Evolutionary conservation across 2,113 vertebrate genomes (phyloP), one percentile per base, ranked within the genome.

Genomic region (Phyllostomus discolor): DNA sequence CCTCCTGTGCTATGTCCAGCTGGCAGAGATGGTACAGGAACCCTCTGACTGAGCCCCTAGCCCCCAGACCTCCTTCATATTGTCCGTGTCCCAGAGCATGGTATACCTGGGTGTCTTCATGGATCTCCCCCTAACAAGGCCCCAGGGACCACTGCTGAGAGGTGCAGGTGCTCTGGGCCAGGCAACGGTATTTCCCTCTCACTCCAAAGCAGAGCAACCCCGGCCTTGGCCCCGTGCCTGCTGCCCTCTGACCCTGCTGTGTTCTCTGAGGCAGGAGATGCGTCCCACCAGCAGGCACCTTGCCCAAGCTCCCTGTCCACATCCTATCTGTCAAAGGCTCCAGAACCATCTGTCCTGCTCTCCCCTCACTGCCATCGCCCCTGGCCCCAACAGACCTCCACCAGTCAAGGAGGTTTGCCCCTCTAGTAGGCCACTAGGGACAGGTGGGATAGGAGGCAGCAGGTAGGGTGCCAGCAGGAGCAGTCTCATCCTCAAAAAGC

Each of bases 191-290:
- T 19, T 16, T n/a, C 67, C 28, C 88, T 50, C 20, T 57, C n/a
- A 7, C n/a, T 54, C 2, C 54, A 17, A 59, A 31, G 91, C 93
- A 79, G 26, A 91, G 14, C 0, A 2, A 19, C 10, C 43, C 31
- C 22, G 35, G 24, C 50, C 28, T 35, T 10, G 31, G 59, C 16
- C 69, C 5, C 5, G 4, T 0, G 28, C 41, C 48, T 3, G 31
- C 41, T 31, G 48, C 78, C 35, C 26, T 62, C 46, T 19, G n/a
- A 10, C 19, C 26, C 19, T 0, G 2, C 52, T 0, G 0, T 14
- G 59, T 54, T 75, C 10, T 54, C 41, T 38, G 91, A 48, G 41
- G 28, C 7, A 0, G 0, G 5, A n/a, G 28, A 50, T 35, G 31
- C 2, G 22, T 38, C 35, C 26, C 3, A 52, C 22, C 20, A 28